Base-by-base conservation (phyloP, 2,113 vertebrate species). In the Illadopsis cleaveri region DNA sequence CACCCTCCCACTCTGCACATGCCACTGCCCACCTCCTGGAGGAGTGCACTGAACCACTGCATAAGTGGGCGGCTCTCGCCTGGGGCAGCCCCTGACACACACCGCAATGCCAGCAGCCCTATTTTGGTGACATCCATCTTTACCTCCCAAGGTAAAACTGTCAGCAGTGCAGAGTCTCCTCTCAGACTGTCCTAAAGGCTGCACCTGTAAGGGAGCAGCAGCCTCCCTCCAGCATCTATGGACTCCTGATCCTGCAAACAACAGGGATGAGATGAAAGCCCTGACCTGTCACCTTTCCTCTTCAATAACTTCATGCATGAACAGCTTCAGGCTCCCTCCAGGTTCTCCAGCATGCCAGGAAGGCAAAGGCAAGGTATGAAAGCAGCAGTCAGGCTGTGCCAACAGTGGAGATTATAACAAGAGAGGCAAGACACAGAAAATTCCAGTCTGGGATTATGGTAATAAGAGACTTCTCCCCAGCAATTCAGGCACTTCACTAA, bases 91-190 rank as follows among this genome's bases (percentile, higher is more conserved):
- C 31, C 44, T 2, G 13, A 17, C 35, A 58, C 47, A n/a, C 2
- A 1, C 66, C 0, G 2, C 47, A 16, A 42, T 2, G 7, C 58
- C 37, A 9, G 58, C 10, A 61, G 18, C 40, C 64, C 3, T 6
- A 20, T 57, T 84, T 53, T 23, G 23, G 30, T 30, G 60, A 44
- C 27, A 44, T 4, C 4, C 16, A 14, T 15, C 53, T 69, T 61
- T 12, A 31, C 33, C 10, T 73, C 38, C 14, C 58, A 12, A 14
- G 69, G 10, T 44, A 44, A 44, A 44, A 44, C 42, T 44, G 16
- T 17, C 8, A 54, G 54, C 37, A 38, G 24, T 2, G 54, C 37
- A 51, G 35, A 38, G 51, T 23, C 60, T 51, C 35, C 35, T 69
- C 50, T 15, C 35, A 21, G 19, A 45, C 44, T 21, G 28, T 27